Evolutionary conservation across 1,140 invertebrate genomes (phyloP), one percentile per base, ranked within the genome.

Genomic region (Drosophila teissieri): DNA sequence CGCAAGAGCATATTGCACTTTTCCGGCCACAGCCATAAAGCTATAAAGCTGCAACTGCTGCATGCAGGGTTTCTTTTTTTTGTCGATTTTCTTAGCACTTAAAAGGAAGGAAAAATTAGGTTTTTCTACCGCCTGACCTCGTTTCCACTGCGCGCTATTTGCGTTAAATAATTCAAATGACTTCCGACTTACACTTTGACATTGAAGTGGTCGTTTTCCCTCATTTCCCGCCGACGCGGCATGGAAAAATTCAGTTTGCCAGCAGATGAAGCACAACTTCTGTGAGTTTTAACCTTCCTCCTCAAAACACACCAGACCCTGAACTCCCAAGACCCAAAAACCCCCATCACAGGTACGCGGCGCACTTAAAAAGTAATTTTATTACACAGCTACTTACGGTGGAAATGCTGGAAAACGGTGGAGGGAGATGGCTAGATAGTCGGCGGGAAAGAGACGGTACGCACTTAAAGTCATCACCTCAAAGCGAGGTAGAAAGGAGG

Each of bases 351-450:
- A 74, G 78, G 78, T 83, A 81, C 74, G 63, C 67, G 45, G 54
- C 65, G 84, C 83, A 86, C 78, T 82, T 86, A 88, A 86, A 86
- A 86, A 88, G 83, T 86, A 88, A 86, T 86, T 86, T 86, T 86
- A 86, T 86, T 86, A 86, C 83, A 78, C 75, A 82, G 82, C 82
- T 88, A 86, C 83, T 86, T 86, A 86, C 24, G 24, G 34, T n/a
- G 15, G 19, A 40, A 15, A n/a, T 3, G 36, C 15, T 8, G 22
- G 22, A 42, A 40, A 15, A n/a, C 1, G 36, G 22, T 8, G 22
- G 22, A 42, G 2, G 6, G 39, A 5, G 37, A 39, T 2, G 3
- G 45, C 11, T 46, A 46, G 67, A 51, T 34, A 55, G 11, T 12
- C 48, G 4, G 7, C 12, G 39, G 11, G 22, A 15, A 0, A 44